Conservation (phyloP, 2,797 vertebrate species). For the Luscinia megarhynchos region DNA sequence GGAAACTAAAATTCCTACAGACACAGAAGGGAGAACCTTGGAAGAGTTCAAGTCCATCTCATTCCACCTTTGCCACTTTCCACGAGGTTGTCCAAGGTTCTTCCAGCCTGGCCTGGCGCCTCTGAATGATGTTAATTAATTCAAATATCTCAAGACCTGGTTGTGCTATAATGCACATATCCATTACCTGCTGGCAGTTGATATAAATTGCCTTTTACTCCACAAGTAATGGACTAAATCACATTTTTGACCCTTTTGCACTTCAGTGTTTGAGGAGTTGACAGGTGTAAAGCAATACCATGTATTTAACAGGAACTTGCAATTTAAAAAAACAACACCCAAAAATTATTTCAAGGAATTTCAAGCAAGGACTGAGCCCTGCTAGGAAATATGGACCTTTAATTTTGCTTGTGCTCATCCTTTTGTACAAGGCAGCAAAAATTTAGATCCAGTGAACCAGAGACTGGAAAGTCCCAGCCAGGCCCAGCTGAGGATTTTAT, state of each 20-base stretch:
- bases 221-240: not conserved
- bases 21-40: not conserved
- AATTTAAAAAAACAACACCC: not conserved
- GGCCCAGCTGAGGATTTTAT: not conserved
- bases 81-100: not conserved
- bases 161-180: not conserved
- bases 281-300: not conserved
- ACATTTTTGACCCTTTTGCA: not conserved
- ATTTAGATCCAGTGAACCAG: not conserved
- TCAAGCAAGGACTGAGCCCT: not conserved
- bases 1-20: not conserved
- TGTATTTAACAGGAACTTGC: not conserved
- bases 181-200: not conserved
- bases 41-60: not conserved
- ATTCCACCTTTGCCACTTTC: not conserved
- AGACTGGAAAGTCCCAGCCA: not conserved
- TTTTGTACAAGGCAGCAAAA: not conserved
- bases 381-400: not conserved
- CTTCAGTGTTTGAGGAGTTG: not conserved
- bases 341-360: not conserved
- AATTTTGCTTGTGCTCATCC: not conserved
- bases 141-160: not conserved
- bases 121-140: not conserved
- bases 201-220: not conserved
- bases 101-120: not conserved